Evolutionary conservation across 2,113 vertebrate species (phyloP), one percentile per base, ranked within the genome.

Genomic region (Apodemus sylvaticus): DNA sequence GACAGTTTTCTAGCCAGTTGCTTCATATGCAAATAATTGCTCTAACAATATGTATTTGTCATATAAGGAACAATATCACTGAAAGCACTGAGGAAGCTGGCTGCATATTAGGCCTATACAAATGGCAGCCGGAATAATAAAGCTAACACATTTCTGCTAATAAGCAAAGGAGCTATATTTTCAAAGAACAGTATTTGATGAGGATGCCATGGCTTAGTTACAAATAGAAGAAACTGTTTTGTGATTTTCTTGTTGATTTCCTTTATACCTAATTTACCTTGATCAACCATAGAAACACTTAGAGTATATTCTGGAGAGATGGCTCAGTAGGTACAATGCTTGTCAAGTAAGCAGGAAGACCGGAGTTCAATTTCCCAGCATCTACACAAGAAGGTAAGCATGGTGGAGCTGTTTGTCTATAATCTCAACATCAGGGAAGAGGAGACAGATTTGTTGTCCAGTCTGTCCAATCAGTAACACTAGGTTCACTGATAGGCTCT

Each of bases 21-120:
- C 85, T 68, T 70, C 20, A 89, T n/a, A 60, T 53, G 74, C 6
- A 78, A 85, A 93, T 31, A 86, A 55, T 70, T 91, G 70, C 78
- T 53, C 64, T 94, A 90, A 73, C 10, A 77, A 64, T 85, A 45
- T 76, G 4, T 70, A 55, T 90, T 97, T 88, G 45, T 90, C 68
- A 95, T 66, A 29, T 62, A 74, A 74, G 24, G 19, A 42, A 74
- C 71, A 62, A 74, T 5, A 86, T 24, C 68, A 86, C 29, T 45
- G 45, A 91, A 93, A 95, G 17, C 86, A 90, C 42, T n/a, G 3
- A 68, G 89, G 51, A 58, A 74, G 6, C 10, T 62, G 29, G 3
- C 34, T 94, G 1, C 78, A 90, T 93, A 48, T 11, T 70, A 73
- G 51, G 73, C 13, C 29, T 86, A 39, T 9, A 68, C 51, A 14